Conservation (phyloP, 2,888 invertebrate genomes). For the Thecophora atra region DNA sequence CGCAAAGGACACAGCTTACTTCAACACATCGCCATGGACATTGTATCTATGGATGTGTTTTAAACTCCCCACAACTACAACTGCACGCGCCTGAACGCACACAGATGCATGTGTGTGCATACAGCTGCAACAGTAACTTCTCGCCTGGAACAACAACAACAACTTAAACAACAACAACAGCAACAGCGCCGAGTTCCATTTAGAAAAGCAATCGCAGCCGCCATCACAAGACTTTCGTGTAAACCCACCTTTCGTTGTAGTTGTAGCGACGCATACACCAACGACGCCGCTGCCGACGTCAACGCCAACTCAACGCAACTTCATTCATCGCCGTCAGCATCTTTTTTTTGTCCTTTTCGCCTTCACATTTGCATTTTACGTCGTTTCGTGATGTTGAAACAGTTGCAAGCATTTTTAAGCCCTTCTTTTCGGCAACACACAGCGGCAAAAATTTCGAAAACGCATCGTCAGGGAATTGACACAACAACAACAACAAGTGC, state of each 20-base stretch:
- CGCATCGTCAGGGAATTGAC: constrained; percentile 58
- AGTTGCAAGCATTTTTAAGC: constrained; percentile 45
- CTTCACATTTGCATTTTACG: constrained; percentile 21
- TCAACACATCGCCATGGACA: constrained; percentile 29
- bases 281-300: constrained; percentile 24
- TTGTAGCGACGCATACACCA: background rate
- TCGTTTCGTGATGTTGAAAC: constrained; percentile 33
- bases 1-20: constrained; percentile 44
- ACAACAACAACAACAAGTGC: constrained; percentile 44
- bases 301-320: constrained; percentile 17
- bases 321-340: background rate
- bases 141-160: constrained; percentile 33
- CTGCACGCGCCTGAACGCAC: constrained; percentile 25
- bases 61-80: constrained; percentile 21
- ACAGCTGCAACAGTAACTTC: background rate
- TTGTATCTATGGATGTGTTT: constrained; percentile 2
- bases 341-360: background rate
- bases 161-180: constrained; percentile 21
- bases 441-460: constrained; percentile 50
- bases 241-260: constrained; percentile 19
- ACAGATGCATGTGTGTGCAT: background rate
- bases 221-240: constrained; percentile 21
- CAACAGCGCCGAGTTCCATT: constrained; percentile 16
- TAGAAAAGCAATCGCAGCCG: constrained; percentile 27
- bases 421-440: constrained; percentile 46